Base-by-base conservation (phyloP, 2,797 vertebrate species). In the Ptychadena robeensis region DNA sequence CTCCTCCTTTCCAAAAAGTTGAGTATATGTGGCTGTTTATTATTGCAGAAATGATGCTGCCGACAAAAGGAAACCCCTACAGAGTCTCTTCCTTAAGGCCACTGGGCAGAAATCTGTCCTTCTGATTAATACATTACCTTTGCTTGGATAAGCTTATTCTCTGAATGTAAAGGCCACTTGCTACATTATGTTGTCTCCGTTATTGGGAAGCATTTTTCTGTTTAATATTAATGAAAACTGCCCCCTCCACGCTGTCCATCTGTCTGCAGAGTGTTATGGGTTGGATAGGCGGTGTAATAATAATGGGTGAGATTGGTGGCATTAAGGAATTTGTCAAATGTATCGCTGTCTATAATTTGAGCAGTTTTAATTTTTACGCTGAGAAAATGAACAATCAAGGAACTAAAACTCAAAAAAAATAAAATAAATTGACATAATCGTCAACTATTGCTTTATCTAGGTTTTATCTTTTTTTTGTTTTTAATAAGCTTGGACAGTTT, bases 1-100 rank as follows among this genome's bases (percentile, higher is more conserved):
- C 18, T 9, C 0, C 9, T 28, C 40, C 67, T 69, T 5, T 38
- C 61, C 11, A 35, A 37, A 34, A 53, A 77, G 64, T 25, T 32
- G 15, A 78, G 31, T 48, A 31, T 8, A 6, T 6, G 48, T 57
- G 59, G 76, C 86, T 89, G 92, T 91, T 92, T 79, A 82, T 80
- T 77, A 76, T 69, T 27, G 53, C 27, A 32, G 34, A 69, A 83
- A 78, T 78, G 31, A 18, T 48, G n/a, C 27, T 27, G 63, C 25
- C 66, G 59, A 72, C 74, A 83, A 79, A 82, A 79, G 71, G 66
- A 81, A 83, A 75, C 72, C 72, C 82, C 65, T 31, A 38, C 74
- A 78, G 78, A 66, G 78, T 48, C 76, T 30, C 53, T 68, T 80
- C 70, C 65, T 84, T 79, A 79, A 69, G 77, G 78, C 78, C 78